Percentiles rank a stretch among this genome's conserved stretches.
Conservation (phyloP, 2,888 invertebrate genomes). For the Barypeithes pellucidus region DNA sequence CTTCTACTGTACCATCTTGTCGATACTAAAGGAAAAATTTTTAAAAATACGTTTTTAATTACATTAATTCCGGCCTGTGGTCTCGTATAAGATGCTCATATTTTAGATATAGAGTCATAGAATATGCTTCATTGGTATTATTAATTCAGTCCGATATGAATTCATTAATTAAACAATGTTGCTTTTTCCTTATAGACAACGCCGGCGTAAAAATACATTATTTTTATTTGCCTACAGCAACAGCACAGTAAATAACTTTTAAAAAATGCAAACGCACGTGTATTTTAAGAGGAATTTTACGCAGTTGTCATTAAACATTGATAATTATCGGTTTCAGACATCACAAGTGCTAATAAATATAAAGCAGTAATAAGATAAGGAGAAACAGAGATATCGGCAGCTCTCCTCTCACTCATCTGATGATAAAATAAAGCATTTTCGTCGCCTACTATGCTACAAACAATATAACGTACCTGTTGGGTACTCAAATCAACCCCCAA, state of each 20-base stretch:
- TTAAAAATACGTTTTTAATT: too few relatives aligned
- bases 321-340: neutral
- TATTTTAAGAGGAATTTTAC: neutral
- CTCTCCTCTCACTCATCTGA: slow-evolving; percentile 11
- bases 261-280: neutral
- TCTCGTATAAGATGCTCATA: neutral
- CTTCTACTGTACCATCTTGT: too few relatives aligned
- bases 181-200: neutral
- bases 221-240: neutral
- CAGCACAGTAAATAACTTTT: neutral
- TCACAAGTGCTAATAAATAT: neutral
- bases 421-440: slow-evolving; percentile 21
- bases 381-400: neutral
- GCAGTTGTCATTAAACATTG: neutral
- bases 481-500: slow-evolving; percentile 91
- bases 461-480: slow-evolving; percentile 79
- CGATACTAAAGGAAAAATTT: too few relatives aligned
- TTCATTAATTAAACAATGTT: slow-evolving; percentile 7
- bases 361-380: neutral
- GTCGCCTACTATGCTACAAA: slow-evolving; percentile 34
- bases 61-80: slow-evolving; percentile 4
- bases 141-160: too few relatives aligned
- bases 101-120: too few relatives aligned
- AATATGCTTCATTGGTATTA: neutral
- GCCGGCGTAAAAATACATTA: neutral